Conservation (phyloP, 2,888 invertebrate genomes). For the Dryococelus australis region DNA sequence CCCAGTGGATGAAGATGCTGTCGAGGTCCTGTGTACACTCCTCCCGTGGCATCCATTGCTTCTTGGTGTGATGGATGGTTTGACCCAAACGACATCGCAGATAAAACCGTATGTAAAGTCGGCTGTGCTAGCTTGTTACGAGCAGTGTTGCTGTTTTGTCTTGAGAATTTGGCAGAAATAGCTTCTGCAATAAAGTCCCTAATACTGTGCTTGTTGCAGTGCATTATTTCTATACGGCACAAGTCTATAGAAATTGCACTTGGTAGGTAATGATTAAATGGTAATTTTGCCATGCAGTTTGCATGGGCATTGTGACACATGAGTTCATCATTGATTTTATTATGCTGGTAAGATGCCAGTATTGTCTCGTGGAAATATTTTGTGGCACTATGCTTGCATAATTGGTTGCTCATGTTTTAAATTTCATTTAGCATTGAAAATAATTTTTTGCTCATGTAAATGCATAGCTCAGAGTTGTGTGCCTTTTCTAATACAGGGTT, state of each 20-base stretch:
- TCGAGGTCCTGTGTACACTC: constrained; percentile 24
- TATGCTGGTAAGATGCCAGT: too few species aligned
- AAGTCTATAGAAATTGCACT: not conserved
- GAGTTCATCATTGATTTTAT: too few species aligned
- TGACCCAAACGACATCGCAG: constrained; percentile 36
- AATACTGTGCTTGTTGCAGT: not conserved
- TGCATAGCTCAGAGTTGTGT: too few species aligned
- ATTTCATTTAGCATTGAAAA: too few species aligned
- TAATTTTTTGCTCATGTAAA: too few species aligned
- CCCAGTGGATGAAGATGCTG: constrained; percentile 26
- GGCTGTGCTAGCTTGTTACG: constrained; percentile 34
- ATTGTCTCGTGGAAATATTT: too few species aligned
- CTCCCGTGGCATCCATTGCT: constrained; percentile 37
- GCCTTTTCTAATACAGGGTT: too few species aligned
- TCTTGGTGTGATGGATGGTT: constrained; percentile 36
- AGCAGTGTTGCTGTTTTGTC: constrained; percentile 19
- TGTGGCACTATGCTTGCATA: too few species aligned
- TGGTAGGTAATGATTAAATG: not conserved
- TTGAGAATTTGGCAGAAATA: not conserved
- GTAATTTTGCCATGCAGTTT: not conserved
- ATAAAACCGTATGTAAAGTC: constrained; percentile 41
- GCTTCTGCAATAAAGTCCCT: not conserved
- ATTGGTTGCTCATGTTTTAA: too few species aligned
- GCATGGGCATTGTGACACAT: too few species aligned
- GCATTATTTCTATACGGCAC: not conserved